Evolutionary conservation across 2,888 invertebrate species (phyloP), one percentile per base, ranked within the genome.

Genomic region (Aspidiotus destructor): DNA sequence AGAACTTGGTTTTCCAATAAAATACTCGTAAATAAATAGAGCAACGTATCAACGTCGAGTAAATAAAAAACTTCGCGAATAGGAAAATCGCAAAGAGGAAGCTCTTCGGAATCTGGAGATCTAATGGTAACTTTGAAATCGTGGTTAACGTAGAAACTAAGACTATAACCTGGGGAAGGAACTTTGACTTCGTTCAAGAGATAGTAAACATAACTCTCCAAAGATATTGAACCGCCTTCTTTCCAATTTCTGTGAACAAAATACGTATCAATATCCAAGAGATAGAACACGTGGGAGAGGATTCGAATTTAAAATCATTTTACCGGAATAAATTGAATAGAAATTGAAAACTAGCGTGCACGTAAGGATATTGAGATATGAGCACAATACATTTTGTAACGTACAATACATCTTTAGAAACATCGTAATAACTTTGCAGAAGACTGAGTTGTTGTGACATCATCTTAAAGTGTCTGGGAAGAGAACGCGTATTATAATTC

Each of bases 1-100:
- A 99, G 83, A 71, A 99, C 89, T 81, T 99, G 98, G 79, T 97
- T 94, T 80, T 99, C 99, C 42, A 99, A 81, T 41, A 99, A 81
- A 62, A 97, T 88, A 80, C 97, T 95, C 54, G 95, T 93, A 77
- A 96, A 92, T 61, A 99, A 81, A 76, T 93, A 91, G 71, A 99
- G 85, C 65, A 96, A 88, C 77, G 89, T 89, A 75, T 98, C 96
- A 7, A 95, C 87, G 40, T 95, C 92, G 70, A 99, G 81, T 77
- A 90, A 85, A 63, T 86, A 82, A 76, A 99, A 96, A 77, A 99
- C 83, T 72, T 90, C 84, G 74, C 91, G 84, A 70, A 99, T 78
- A 0, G 95, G 86, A 78, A 92, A 98, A 79, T 99, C 99, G 74
- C 97, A 85, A 74, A 97, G 83, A 13, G 98, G 98, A 76, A 99